These are phyloP conservation scores for Cepaea nemoralis DNA, from an alignment of 1,140 invertebrate genomes.

Conservation along the genomic window DNA sequence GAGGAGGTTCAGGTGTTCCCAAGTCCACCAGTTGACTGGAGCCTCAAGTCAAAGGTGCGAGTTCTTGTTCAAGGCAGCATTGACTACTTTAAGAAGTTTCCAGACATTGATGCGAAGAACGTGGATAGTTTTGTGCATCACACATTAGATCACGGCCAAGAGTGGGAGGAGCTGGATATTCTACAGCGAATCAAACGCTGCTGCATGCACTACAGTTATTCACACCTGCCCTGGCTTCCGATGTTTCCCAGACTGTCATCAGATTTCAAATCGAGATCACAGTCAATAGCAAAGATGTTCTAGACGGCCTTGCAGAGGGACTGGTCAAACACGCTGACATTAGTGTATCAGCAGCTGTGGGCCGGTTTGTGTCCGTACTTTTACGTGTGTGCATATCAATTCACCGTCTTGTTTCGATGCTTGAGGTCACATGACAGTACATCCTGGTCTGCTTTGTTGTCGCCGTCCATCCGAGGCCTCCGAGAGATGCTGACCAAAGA, in stretches of 20 bases:
- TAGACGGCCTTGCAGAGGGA: constrained; percentile 77
- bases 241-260: constrained; percentile 82
- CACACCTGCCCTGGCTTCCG: constrained; percentile 86
- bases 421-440: constrained; percentile 78
- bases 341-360: constrained; percentile 79
- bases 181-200: constrained; percentile 80
- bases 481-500: constrained; percentile 85
- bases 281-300: constrained; percentile 42
- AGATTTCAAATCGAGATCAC: constrained; percentile 56
- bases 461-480: constrained; percentile 89
- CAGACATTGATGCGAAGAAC: no score
- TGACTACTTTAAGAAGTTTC: no score
- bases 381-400: constrained; percentile 90
- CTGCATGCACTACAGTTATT: constrained; percentile 91
- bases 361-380: constrained; percentile 93
- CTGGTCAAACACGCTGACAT: constrained; percentile 87
- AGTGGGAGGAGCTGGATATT: constrained; percentile 69
- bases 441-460: constrained; percentile 81
- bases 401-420: constrained; percentile 90
- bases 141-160: constrained; percentile 63
- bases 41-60: no score
- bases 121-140: neutral
- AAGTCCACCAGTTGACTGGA: no score
- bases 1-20: no score
- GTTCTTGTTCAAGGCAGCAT: no score